These are phyloP conservation scores for Chymomyza procnemis DNA, from an alignment of 2,888 invertebrate genomes.

Conservation along the genomic window DNA sequence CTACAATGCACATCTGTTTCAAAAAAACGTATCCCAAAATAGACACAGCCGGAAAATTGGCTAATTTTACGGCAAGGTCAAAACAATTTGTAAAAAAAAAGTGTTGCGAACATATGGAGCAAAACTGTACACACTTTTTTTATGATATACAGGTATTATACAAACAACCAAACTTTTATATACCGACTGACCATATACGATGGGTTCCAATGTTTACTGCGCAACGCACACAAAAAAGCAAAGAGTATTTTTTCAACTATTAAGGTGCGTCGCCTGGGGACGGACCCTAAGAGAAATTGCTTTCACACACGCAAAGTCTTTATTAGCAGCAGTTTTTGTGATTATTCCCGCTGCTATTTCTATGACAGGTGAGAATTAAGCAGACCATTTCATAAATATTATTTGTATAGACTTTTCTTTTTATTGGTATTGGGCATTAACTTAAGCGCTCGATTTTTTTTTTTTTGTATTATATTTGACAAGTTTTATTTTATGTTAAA, in stretches of 20 bases:
- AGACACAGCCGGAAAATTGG: not conserved
- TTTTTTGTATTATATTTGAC: not conserved
- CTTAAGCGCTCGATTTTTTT: slow-evolving; percentile 23
- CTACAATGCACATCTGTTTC: not conserved
- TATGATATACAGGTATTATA: not conserved
- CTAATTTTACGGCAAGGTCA: slow-evolving; percentile 9
- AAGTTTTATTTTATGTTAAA: slow-evolving; percentile 32
- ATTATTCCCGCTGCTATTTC: slow-evolving; percentile 16
- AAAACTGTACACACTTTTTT: not conserved
- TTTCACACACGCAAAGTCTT: slow-evolving; percentile 46
- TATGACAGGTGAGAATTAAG: slow-evolving; percentile 29
- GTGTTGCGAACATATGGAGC: not conserved
- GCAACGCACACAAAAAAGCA: not conserved
- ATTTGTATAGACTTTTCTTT: slow-evolving; percentile 53
- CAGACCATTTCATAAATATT: slow-evolving; percentile 42
- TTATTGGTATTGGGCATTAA: slow-evolving; percentile 34
- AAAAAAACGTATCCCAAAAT: not conserved
- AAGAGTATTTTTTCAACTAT: not conserved
- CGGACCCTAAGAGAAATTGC: slow-evolving; percentile 26
- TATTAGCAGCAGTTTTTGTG: slow-evolving; percentile 32
- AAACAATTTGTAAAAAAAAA: slow-evolving; percentile 27
- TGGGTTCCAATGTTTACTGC: not conserved
- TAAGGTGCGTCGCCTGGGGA: slow-evolving; percentile 18
- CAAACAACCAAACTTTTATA: not conserved
- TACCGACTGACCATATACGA: not conserved